A percentile compares a stretch with the other conserved stretches of the same genome.
These are phyloP conservation scores for Xestia xanthographa DNA, from an alignment of 2,888 invertebrate species.

Conservation along the genomic window DNA sequence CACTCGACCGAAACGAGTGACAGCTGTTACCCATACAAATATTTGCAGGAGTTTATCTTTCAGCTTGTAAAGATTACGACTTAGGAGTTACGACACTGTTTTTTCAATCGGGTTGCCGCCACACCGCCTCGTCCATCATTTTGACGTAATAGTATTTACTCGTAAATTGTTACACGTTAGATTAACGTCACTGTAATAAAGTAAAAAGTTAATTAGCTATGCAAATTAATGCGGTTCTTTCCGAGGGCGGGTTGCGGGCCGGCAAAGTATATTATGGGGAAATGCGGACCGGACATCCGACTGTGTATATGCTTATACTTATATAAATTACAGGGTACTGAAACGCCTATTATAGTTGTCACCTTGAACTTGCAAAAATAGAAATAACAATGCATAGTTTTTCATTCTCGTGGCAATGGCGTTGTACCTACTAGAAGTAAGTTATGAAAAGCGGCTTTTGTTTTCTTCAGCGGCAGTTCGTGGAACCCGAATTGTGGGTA, in stretches of 20 bases:
- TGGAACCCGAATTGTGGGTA: slow-evolving; percentile 1
- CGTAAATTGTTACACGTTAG: slow-evolving; percentile 30
- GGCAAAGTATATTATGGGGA: slow-evolving; percentile 73
- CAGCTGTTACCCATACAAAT: slow-evolving; percentile 67
- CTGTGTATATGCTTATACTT: slow-evolving; percentile 68
- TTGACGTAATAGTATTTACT: slow-evolving; percentile 36
- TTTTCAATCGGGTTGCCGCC: slow-evolving; percentile 56
- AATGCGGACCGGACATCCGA: slow-evolving; percentile 84
- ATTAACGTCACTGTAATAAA: slow-evolving; percentile 46
- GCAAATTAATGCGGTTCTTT: slow-evolving; percentile 68
- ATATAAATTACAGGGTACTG: slow-evolving; percentile 58
- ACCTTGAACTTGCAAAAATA: slow-evolving; percentile 76
- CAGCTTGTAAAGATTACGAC: slow-evolving; percentile 69
- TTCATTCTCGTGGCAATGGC: slow-evolving; percentile 16
- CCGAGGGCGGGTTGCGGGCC: slow-evolving; percentile 64
- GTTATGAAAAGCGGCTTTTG: slow-evolving; percentile 5
- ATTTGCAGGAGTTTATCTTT: slow-evolving; percentile 65
- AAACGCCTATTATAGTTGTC: slow-evolving; percentile 68
- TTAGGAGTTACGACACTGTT: slow-evolving; percentile 57
- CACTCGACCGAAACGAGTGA: slow-evolving; percentile 58
- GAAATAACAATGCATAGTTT: slow-evolving; percentile 36
- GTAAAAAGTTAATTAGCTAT: slow-evolving; percentile 69
- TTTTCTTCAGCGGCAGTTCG: background rate
- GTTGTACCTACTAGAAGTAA: background rate
- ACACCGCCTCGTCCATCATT: slow-evolving; percentile 61